Conservation (phyloP, 2,888 invertebrate species). For the Chesias legatella region DNA sequence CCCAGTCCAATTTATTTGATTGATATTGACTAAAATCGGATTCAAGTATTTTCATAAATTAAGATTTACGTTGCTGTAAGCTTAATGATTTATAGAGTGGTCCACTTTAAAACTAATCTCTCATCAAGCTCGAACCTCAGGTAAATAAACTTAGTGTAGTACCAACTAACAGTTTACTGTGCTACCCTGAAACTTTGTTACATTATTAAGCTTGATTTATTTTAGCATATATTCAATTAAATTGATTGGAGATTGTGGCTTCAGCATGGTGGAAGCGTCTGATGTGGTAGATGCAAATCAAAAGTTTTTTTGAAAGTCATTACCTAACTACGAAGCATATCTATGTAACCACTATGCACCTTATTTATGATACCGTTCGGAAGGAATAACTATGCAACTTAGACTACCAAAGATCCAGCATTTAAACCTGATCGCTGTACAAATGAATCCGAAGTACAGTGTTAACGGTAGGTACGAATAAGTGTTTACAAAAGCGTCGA, state of each 20-base stretch:
- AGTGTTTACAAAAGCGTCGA: constrained; percentile 64
- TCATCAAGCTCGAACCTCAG: constrained; percentile 10
- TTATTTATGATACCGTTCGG: no score
- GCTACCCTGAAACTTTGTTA: constrained; percentile 10
- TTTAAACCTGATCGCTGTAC: constrained; percentile 36
- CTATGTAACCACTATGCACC: no score
- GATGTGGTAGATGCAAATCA: no score
- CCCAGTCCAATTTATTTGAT: neutral
- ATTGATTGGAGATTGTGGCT: no score
- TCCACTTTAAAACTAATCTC: constrained; percentile 9
- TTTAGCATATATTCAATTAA: constrained; percentile 1
- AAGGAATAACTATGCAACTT: no score
- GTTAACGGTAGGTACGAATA: constrained; percentile 54
- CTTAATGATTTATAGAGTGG: constrained; percentile 6
- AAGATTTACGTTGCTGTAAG: no score
- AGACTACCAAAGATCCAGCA: no score
- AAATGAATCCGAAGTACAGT: constrained; percentile 41
- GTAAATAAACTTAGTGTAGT: constrained; percentile 1
- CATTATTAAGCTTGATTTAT: constrained; percentile 1
- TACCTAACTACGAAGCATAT: no score
- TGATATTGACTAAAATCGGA: no score
- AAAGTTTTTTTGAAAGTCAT: no score
- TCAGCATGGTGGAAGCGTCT: no score
- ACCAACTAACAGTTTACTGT: constrained; percentile 15
- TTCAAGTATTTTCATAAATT: no score